These are phyloP conservation scores for Agriotes lineatus DNA, from an alignment of 2,888 invertebrate species.

Conservation along the genomic window DNA sequence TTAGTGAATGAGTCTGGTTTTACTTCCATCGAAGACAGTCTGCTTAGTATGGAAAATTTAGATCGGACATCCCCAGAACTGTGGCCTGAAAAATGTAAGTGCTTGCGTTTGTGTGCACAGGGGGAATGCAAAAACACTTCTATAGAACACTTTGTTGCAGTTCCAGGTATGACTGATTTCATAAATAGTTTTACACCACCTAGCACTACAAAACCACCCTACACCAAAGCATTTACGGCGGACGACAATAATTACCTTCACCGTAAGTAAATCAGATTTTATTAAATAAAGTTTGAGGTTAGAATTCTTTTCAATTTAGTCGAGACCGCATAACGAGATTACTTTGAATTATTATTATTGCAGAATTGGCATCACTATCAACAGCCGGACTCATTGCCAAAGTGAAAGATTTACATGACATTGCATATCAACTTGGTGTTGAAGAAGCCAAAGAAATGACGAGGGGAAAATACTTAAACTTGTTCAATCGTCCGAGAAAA, in stretches of 20 bases:
- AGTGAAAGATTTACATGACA: conserved; percentile 93
- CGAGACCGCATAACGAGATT: too few relatives aligned
- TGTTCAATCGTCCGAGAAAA: conserved; percentile 69
- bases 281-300: not conserved
- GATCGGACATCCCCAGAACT: conserved; percentile 95
- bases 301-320: too few relatives aligned
- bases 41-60: conserved; percentile 90
- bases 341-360: conserved; percentile 53
- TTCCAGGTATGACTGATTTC: conserved; percentile 92
- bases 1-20: conserved; percentile 54
- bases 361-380: conserved; percentile 81
- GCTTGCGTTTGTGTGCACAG: not conserved
- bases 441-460: conserved; percentile 98
- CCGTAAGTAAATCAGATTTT: conserved; percentile 72
- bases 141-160: conserved; percentile 65
- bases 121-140: conserved; percentile 18
- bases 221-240: conserved; percentile 77
- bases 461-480: conserved; percentile 92
- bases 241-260: conserved; percentile 83
- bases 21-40: conserved; percentile 74
- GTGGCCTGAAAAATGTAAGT: conserved; percentile 96
- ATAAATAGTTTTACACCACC: conserved; percentile 75
- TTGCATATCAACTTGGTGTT: conserved; percentile 93
- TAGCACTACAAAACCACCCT: conserved; percentile 74
- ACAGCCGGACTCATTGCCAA: conserved; percentile 90